A percentile compares a stretch with the other conserved stretches of the same genome.
These are phyloP conservation scores for Acleris holmiana DNA, from an alignment of 2,888 invertebrate genomes.

Conservation along the genomic window DNA sequence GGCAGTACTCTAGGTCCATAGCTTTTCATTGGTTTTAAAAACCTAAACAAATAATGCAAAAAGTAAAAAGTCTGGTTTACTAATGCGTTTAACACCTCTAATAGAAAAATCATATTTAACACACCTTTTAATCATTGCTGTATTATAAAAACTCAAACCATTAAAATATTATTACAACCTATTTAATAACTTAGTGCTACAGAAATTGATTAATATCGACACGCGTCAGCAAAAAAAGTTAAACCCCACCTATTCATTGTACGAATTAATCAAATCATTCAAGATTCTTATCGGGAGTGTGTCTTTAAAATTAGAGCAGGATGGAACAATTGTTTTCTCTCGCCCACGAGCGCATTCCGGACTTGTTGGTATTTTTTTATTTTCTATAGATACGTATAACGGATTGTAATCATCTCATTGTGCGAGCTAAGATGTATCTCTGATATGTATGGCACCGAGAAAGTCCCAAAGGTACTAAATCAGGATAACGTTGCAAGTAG, in stretches of 20 bases:
- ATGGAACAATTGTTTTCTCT: conserved; percentile 80
- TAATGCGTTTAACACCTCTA: background rate
- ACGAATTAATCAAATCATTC: conserved; percentile 83
- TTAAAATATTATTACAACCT: conserved; percentile 74
- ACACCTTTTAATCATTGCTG: conserved; percentile 50
- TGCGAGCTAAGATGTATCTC: conserved; percentile 77
- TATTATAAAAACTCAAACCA: conserved; percentile 55
- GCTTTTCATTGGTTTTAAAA: no score
- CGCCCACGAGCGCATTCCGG: conserved; percentile 76
- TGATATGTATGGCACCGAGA: conserved; percentile 48
- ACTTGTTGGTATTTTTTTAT: conserved; percentile 69
- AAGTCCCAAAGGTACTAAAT: conserved; percentile 50
- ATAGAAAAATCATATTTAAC: conserved; percentile 25
- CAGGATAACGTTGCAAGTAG: no score
- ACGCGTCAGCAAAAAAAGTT: conserved; percentile 80
- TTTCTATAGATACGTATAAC: conserved; percentile 75
- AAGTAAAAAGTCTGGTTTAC: no score
- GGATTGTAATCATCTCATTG: conserved; percentile 84
- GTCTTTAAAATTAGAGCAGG: conserved; percentile 82
- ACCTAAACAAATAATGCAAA: no score
- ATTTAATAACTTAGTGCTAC: conserved; percentile 73
- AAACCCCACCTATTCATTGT: conserved; percentile 71
- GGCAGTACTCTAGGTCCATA: no score
- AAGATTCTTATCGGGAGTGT: conserved; percentile 71
- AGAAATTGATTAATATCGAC: conserved; percentile 75